Base-by-base conservation (phyloP, 2,113 vertebrate genomes). In the Seriola quinqueradiata region DNA sequence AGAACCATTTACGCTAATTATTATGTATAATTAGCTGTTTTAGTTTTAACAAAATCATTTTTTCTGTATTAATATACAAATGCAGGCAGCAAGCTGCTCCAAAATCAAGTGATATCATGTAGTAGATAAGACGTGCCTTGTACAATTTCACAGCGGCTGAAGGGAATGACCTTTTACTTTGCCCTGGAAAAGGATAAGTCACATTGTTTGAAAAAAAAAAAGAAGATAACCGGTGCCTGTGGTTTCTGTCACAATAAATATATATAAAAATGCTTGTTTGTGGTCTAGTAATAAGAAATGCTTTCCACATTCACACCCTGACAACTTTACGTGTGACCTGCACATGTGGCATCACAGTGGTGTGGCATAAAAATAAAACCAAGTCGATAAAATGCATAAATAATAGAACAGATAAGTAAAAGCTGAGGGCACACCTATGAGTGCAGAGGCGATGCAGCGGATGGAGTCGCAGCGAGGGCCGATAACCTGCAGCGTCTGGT, bases 391-490 rank as follows among this genome's bases (percentile, higher is more conserved):
- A 50, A 50, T 8, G 59, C 21, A 42, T 52, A 2, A 5, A 52
- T 21, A 52, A 52, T 52, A 19, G 3, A 52, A 21, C 1, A 3
- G 6, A 52, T n/a, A 3, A 52, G 3, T 10, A 0, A 57, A n/a
- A 12, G 12, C 5, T 1, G 4, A 48, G 36, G 23, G 40, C 92
- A 82, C 87, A 97, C 98, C 98, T 65, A 96, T 92, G 52, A 96
- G 92, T 5, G 95, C 90, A 2, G 95, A 91, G 79, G 93, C 52
- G 93, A 99, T 96, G 93, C 94, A 94, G 91, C 97, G 93, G 25
- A 98, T 73, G 40, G 97, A 97, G 68, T 94, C 88, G 75, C 96
- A 97, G 19, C 91, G 91, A 50, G 95, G 95, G 38, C 91, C 88
- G 76, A 97, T 93, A 59, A 97, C 93, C 72, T 89, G 95, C 67